A percentile compares a stretch with the other conserved stretches of the same genome.
These are phyloP conservation scores for Anas bernieri DNA, from an alignment of 2,797 vertebrate species.

Conservation along the genomic window DNA sequence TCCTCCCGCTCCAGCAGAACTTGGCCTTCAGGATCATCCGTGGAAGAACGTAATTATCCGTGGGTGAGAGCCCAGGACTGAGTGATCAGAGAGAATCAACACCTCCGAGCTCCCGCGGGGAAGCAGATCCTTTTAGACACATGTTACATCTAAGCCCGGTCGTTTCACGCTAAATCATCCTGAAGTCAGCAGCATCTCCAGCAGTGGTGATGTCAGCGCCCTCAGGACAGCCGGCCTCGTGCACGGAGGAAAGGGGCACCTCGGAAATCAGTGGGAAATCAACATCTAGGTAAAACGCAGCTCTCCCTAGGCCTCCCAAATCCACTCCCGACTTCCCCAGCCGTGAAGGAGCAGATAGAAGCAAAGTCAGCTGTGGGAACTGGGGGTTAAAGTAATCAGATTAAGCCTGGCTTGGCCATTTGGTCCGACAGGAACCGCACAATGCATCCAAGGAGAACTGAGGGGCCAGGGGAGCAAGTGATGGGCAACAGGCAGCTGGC, in stretches of 20 bases:
- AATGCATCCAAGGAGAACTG: background rate
- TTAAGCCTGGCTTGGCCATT: background rate
- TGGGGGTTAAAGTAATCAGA: background rate
- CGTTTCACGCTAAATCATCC: background rate
- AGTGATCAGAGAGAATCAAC: constrained; percentile 44
- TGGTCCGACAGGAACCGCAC: background rate
- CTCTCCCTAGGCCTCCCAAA: background rate
- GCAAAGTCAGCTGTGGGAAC: rapidly evolving
- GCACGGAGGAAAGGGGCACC: background rate
- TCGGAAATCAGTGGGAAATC: constrained; percentile 17
- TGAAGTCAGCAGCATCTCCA: constrained; percentile 14
- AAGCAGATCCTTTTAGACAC: constrained; percentile 9
- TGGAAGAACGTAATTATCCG: background rate
- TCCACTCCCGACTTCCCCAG: background rate
- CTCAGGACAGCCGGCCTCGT: background rate
- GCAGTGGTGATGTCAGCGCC: background rate
- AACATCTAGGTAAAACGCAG: background rate
- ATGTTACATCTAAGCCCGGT: constrained; percentile 1
- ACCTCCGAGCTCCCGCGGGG: background rate
- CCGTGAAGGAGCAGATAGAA: background rate
- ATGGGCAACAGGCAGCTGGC: background rate
- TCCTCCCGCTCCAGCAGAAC: constrained; percentile 28
- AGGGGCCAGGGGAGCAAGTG: background rate
- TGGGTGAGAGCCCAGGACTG: constrained; percentile 51
- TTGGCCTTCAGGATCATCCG: constrained; percentile 9